A percentile compares a stretch with the other conserved stretches of the same genome.
Conservation (phyloP, 2,797 vertebrate genomes). For the Propithecus perrieri region DNA sequence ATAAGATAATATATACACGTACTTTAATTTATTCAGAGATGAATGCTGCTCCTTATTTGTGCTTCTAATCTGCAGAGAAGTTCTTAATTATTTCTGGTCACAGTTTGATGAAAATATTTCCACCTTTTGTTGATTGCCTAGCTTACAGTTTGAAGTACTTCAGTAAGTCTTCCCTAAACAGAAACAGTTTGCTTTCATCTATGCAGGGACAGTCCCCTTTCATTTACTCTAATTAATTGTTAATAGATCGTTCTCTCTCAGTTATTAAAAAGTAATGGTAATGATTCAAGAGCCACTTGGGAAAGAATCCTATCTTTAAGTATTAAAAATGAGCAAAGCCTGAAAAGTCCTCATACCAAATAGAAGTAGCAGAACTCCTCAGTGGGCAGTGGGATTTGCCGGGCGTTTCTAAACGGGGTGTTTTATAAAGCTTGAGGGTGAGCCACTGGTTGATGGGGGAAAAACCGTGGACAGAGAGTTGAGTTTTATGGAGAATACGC, state of each 20-base stretch:
- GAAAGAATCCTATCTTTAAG: constrained; percentile 54
- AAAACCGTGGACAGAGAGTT: neutral
- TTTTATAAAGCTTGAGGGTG: neutral
- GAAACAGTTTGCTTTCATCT: constrained; percentile 63
- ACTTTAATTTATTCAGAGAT: constrained; percentile 58
- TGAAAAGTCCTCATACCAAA: neutral
- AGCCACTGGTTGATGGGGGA: too few relatives aligned
- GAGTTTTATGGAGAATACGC: neutral
- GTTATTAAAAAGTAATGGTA: constrained; percentile 73
- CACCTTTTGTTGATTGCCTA: constrained; percentile 70
- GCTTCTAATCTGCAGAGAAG: constrained; percentile 57
- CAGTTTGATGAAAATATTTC: constrained; percentile 77
- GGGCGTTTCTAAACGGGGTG: neutral
- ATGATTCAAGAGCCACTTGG: constrained; percentile 70
- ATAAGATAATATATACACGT: constrained; percentile 11
- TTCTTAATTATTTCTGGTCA: constrained; percentile 72
- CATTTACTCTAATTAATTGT: constrained; percentile 78
- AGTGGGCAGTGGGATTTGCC: neutral
- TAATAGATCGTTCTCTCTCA: constrained; percentile 68
- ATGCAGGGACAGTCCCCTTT: constrained; percentile 62
- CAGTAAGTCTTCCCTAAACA: constrained; percentile 64
- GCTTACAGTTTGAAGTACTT: constrained; percentile 63
- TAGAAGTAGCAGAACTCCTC: neutral
- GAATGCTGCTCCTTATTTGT: constrained; percentile 41
- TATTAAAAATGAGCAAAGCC: constrained; percentile 31